These are phyloP conservation scores for Pectinophora gossypiella DNA, from an alignment of 1,140 invertebrate species.

Conservation along the genomic window DNA sequence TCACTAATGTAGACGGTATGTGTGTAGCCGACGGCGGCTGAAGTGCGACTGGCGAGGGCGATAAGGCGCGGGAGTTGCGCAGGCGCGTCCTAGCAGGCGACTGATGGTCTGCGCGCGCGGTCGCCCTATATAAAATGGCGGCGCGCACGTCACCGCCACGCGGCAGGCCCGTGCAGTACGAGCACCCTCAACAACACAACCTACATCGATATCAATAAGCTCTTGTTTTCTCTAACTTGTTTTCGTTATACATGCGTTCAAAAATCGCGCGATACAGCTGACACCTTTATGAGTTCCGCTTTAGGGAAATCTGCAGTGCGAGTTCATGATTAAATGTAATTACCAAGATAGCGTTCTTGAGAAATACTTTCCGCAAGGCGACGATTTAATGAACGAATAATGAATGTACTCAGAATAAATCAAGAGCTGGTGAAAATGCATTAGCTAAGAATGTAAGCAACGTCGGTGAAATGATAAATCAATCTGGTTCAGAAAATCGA, in stretches of 20 bases:
- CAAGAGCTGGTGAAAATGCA: no score
- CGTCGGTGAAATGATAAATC: no score
- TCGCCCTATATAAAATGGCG: conserved; percentile 66
- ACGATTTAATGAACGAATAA: no score
- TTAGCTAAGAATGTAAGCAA: no score
- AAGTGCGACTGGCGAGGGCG: conserved; percentile 18
- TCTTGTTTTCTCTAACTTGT: conserved; percentile 33
- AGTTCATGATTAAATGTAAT: no score
- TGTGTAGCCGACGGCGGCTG: conserved; percentile 28
- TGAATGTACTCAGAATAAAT: no score
- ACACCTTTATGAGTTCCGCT: neutral
- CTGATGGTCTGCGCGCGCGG: conserved; percentile 67
- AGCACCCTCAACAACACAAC: conserved; percentile 50
- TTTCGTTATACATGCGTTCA: conserved; percentile 11
- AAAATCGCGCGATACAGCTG: neutral
- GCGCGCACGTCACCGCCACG: conserved; percentile 62
- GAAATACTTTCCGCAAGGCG: no score
- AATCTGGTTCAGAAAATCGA: no score
- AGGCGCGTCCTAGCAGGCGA: conserved; percentile 56
- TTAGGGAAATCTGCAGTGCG: neutral
- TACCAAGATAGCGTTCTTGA: no score
- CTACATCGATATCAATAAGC: conserved; percentile 44
- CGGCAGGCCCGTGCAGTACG: conserved; percentile 48
- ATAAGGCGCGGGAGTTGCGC: conserved; percentile 26
- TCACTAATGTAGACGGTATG: conserved; percentile 32